phyloP scores from a whole-genome alignment of 2,113 vertebrate genomes.

The Chaetodon auriga region DNA sequence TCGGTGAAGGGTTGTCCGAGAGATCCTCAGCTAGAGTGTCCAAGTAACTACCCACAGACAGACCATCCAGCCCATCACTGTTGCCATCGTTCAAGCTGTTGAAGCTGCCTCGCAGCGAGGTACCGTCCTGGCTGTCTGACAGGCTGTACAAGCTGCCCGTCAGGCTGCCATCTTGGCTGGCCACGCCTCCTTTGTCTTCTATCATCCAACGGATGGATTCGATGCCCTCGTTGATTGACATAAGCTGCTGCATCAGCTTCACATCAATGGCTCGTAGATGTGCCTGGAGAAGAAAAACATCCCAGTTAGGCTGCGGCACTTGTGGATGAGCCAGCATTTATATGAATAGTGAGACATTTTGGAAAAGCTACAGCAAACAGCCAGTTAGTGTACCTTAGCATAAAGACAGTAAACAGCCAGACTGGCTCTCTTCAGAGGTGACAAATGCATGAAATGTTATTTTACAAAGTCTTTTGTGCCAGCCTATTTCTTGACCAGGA shows the following conservation, averaged over 20 bases:
- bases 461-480: not conserved
- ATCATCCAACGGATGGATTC: conserved; percentile 97
- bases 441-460: not conserved
- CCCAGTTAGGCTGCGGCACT: not conserved
- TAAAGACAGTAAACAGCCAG: not conserved
- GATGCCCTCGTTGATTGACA: conserved; percentile 97
- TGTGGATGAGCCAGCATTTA: not conserved
- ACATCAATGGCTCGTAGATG: conserved; percentile 93
- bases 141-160: conserved; percentile 94
- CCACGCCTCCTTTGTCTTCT: conserved; percentile 90
- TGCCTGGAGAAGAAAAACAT: conserved; percentile 78
- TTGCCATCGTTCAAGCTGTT: conserved; percentile 89
- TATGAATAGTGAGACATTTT: not conserved
- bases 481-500: not conserved
- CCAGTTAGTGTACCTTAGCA: not conserved
- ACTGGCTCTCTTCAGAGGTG: not conserved
- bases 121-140: conserved; percentile 90
- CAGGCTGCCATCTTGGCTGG: conserved; percentile 93
- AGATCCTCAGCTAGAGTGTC: conserved; percentile 94
- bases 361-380: not conserved
- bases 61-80: conserved; percentile 91
- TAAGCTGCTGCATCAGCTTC: conserved; percentile 94
- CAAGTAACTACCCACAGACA: conserved; percentile 96
- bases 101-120: conserved; percentile 89
- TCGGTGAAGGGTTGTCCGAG: conserved; percentile 88